These are phyloP conservation scores for Pristiophorus japonicus DNA, from an alignment of 2,113 vertebrate genomes.

Conservation along the genomic window DNA sequence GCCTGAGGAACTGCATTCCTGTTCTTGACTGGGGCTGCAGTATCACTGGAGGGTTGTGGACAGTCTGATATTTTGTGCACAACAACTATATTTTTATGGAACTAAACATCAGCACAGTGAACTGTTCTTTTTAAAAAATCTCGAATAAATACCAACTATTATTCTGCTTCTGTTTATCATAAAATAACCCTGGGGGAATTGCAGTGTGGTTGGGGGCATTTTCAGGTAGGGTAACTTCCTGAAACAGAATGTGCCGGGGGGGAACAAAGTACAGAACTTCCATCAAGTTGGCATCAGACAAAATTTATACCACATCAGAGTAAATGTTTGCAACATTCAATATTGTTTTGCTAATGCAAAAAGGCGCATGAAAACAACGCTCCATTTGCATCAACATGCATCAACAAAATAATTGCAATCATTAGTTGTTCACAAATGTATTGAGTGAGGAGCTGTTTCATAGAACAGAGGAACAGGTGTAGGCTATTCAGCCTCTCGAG, in stretches of 20 bases:
- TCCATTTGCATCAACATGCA: neutral
- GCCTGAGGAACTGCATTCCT: neutral
- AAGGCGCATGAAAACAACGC: neutral
- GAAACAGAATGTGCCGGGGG: neutral
- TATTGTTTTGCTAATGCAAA: neutral
- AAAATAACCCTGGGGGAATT: neutral
- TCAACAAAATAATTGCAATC: neutral
- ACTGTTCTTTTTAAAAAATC: neutral
- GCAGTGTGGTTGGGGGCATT: neutral
- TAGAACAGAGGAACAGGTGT: neutral
- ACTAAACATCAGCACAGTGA: neutral
- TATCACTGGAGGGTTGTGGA: neutral
- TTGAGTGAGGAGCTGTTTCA: neutral
- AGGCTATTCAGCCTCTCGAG: neutral
- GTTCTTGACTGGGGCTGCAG: neutral
- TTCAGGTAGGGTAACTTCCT: neutral
- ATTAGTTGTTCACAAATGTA: neutral
- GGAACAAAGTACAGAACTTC: neutral
- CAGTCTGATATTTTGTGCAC: neutral
- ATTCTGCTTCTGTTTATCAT: neutral
- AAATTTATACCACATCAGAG: neutral
- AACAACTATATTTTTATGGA: neutral
- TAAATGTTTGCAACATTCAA: neutral
- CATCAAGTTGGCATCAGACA: neutral
- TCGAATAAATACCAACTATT: neutral